These are phyloP conservation scores for Schrankia costaestrigalis DNA, from an alignment of 2,888 invertebrate species.

Conservation along the genomic window DNA sequence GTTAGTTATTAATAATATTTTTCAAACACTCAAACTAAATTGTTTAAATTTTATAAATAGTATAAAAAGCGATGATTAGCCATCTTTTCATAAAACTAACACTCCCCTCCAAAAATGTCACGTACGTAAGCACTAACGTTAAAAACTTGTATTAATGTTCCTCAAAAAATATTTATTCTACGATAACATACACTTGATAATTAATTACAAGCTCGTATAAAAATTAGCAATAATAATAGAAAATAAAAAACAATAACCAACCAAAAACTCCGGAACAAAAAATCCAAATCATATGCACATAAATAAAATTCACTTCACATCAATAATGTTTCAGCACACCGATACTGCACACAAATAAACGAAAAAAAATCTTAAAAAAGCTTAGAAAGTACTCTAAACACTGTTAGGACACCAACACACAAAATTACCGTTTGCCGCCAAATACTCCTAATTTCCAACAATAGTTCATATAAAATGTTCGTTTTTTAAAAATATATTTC, in stretches of 20 bases:
- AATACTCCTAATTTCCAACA: slow-evolving; percentile 57
- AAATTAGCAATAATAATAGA: slow-evolving; percentile 28
- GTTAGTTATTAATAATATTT: no score
- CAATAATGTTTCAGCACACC: slow-evolving; percentile 66
- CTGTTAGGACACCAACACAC: slow-evolving; percentile 68
- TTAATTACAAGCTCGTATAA: slow-evolving; percentile 18
- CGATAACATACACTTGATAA: slow-evolving; percentile 22
- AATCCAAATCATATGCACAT: slow-evolving; percentile 78
- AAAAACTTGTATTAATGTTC: no score
- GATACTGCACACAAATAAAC: slow-evolving; percentile 60
- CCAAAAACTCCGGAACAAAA: slow-evolving; percentile 76
- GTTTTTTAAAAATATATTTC: slow-evolving; percentile 39
- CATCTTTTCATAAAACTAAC: no score
- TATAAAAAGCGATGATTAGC: no score
- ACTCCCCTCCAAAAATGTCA: no score
- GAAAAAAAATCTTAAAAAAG: slow-evolving; percentile 58
- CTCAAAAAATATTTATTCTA: no score
- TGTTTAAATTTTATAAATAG: no score
- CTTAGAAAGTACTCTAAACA: slow-evolving; percentile 65
- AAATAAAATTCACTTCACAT: slow-evolving; percentile 75
- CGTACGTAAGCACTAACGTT: no score
- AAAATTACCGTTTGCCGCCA: slow-evolving; percentile 76
- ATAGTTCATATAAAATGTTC: slow-evolving; percentile 43
- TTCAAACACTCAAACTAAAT: no score
- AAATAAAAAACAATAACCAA: slow-evolving; percentile 63